Evolutionary conservation across 2,797 vertebrate genomes (phyloP).

Genomic region (Neostethus bicornis): DNA sequence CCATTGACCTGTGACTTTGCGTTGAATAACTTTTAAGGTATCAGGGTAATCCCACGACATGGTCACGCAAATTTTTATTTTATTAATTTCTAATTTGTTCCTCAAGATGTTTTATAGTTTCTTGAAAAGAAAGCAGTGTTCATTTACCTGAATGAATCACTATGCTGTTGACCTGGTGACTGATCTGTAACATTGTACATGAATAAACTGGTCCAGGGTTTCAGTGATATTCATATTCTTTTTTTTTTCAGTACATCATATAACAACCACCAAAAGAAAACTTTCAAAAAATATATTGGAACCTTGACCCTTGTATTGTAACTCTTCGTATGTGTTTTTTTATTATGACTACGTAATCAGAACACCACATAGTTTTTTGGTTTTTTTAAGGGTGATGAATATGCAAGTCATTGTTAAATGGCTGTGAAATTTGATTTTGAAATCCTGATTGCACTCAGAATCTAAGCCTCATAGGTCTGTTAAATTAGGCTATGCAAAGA

Average conservation of each 20-base stretch:
- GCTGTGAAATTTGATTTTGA: not conserved
- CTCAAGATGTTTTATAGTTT: not conserved
- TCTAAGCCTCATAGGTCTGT: not conserved
- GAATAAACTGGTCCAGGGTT: no score
- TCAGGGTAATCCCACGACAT: not conserved
- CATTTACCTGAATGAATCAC: no score
- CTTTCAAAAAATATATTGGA: no score
- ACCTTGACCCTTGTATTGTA: no score
- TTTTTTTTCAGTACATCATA: no score
- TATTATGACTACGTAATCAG: conserved; percentile 30
- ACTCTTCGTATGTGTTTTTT: no score
- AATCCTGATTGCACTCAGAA: not conserved
- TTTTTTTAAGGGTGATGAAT: conserved; percentile 55
- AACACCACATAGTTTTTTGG: conserved; percentile 40
- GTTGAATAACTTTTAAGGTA: not conserved
- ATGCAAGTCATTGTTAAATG: no score
- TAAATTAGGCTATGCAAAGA: conserved; percentile 4
- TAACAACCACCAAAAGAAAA: no score
- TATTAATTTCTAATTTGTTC: not conserved
- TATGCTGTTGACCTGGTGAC: not conserved
- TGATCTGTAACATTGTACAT: not conserved
- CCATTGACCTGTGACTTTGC: not conserved
- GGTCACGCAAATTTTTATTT: not conserved
- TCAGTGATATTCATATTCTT: no score
- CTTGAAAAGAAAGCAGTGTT: not conserved